These are phyloP conservation scores for Listronotus bonariensis DNA, from an alignment of 1,140 invertebrate species.

Conservation along the genomic window DNA sequence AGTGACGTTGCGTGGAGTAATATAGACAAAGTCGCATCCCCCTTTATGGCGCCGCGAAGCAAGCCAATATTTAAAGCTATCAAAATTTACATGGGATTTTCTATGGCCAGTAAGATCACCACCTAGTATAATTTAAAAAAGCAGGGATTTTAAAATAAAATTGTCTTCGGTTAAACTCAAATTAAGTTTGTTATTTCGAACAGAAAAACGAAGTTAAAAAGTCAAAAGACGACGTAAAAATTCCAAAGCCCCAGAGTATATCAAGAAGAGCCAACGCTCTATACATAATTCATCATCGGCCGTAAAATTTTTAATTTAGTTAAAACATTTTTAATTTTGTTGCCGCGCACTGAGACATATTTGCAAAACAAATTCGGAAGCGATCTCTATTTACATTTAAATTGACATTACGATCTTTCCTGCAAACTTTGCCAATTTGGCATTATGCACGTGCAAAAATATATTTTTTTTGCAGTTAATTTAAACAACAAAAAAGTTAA, in stretches of 20 bases:
- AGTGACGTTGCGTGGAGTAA: too few relatives aligned
- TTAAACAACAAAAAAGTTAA: too few relatives aligned
- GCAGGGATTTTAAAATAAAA: too few relatives aligned
- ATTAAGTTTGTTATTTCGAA: constrained; percentile 12
- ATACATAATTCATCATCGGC: constrained; percentile 25
- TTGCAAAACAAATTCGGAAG: constrained; percentile 28
- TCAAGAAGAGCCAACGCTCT: background rate
- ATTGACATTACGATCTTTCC: constrained; percentile 7
- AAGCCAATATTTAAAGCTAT: too few relatives aligned
- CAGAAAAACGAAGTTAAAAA: constrained; percentile 21
- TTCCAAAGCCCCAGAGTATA: constrained; percentile 3
- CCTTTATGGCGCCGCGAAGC: too few relatives aligned
- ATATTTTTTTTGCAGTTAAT: too few relatives aligned
- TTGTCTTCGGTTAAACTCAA: too few relatives aligned
- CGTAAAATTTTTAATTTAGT: constrained; percentile 28
- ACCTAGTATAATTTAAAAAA: too few relatives aligned
- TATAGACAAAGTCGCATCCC: too few relatives aligned
- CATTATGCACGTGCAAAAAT: background rate
- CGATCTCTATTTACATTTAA: constrained; percentile 4
- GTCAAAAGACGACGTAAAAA: constrained; percentile 22
- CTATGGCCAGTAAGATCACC: too few relatives aligned
- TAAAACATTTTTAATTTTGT: constrained; percentile 26
- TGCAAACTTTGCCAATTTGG: background rate
- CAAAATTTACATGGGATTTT: too few relatives aligned
- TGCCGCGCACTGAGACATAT: constrained; percentile 18